phyloP scores from a whole-genome alignment of 2,113 vertebrate species.

The Colossoma macropomum region DNA sequence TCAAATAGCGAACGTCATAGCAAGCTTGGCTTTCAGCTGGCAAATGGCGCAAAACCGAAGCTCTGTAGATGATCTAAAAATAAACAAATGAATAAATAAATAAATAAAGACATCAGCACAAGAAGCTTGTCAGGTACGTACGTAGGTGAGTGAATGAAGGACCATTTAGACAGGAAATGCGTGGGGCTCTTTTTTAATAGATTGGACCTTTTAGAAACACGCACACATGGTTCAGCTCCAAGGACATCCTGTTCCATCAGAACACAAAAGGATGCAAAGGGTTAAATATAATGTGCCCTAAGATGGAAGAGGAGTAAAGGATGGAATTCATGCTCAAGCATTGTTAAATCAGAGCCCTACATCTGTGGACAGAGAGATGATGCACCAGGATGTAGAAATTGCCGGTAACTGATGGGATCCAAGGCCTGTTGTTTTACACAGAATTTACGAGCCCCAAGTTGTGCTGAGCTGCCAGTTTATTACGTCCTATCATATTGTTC shows the following conservation, averaged over 20 bases:
- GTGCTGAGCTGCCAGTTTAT: too few species aligned
- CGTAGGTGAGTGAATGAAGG: not conserved
- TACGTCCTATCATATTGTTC: too few species aligned
- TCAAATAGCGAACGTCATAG: not conserved
- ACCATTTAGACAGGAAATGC: slow-evolving; percentile 39
- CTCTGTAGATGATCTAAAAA: not conserved
- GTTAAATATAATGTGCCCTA: not conserved
- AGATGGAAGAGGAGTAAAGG: not conserved
- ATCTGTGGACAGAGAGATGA: not conserved
- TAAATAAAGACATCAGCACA: not conserved
- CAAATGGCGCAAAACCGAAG: not conserved
- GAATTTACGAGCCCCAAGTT: too few species aligned
- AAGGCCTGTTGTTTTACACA: not conserved
- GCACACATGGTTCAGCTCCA: slow-evolving; percentile 39
- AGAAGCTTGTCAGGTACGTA: slow-evolving; percentile 7
- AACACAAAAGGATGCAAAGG: slow-evolving; percentile 39
- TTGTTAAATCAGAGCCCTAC: not conserved
- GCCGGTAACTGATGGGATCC: not conserved
- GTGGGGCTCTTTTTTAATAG: not conserved
- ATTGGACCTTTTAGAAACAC: slow-evolving; percentile 15
- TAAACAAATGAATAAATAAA: slow-evolving; percentile 2
- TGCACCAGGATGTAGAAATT: not conserved
- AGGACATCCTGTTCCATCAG: slow-evolving; percentile 39
- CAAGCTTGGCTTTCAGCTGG: slow-evolving; percentile 7
- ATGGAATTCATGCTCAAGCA: not conserved